Conservation (phyloP, 2,888 invertebrate genomes). For the Amphipyra tragopoginis region DNA sequence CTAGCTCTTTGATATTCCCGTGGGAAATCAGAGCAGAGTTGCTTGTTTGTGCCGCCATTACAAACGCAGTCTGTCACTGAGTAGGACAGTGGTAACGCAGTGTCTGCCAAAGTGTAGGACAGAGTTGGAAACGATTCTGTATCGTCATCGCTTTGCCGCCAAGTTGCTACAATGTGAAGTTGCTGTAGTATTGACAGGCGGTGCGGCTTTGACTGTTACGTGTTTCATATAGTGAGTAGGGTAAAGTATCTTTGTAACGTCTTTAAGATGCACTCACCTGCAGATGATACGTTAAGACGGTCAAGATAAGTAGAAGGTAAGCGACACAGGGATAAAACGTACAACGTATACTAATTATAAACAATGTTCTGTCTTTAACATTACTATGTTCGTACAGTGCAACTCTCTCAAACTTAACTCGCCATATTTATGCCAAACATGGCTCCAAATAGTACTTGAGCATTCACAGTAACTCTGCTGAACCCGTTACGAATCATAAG, state of each 20-base stretch:
- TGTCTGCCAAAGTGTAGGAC: too few relatives aligned
- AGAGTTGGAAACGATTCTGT: too few relatives aligned
- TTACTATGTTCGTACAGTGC: constrained; percentile 7
- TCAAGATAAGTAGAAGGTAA: not conserved
- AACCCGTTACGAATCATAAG: constrained; percentile 38
- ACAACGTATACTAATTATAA: not conserved
- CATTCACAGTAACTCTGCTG: constrained; percentile 31
- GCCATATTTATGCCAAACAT: constrained; percentile 33
- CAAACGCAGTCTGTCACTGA: not conserved
- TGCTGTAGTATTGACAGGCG: not conserved
- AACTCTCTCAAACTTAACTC: constrained; percentile 26
- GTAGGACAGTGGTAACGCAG: too few relatives aligned
- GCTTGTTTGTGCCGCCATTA: constrained; percentile 8
- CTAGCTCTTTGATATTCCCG: constrained; percentile 1
- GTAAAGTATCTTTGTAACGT: too few relatives aligned
- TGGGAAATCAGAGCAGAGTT: constrained; percentile 10
- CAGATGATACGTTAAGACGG: not conserved
- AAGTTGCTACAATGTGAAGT: not conserved
- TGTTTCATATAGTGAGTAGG: too few relatives aligned
- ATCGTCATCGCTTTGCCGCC: not conserved
- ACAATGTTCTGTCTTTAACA: not conserved
- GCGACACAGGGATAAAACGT: not conserved
- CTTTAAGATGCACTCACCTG: not conserved
- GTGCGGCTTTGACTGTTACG: not conserved
- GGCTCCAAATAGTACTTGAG: constrained; percentile 29